Evolutionary conservation across 2,113 vertebrate species (phyloP).

Genomic region (Gracilinanus agilis): DNA sequence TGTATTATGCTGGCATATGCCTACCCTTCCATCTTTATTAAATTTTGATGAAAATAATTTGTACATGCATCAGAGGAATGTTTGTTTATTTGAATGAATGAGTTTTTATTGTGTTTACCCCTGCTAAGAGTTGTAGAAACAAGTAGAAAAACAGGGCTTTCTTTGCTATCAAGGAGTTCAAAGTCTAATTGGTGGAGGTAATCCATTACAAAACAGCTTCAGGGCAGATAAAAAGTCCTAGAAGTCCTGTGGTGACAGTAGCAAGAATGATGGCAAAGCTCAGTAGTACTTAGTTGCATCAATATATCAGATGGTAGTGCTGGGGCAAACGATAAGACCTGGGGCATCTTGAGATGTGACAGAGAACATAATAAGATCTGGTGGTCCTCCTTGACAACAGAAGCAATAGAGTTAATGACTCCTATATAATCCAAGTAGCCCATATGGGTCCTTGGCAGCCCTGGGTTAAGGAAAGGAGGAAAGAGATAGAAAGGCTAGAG

Average conservation of each 20-base stretch:
- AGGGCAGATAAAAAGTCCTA: not conserved
- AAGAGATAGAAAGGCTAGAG: not conserved
- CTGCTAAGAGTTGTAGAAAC: not conserved
- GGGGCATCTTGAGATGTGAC: not conserved
- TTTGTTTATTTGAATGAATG: not conserved
- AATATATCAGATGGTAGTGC: not conserved
- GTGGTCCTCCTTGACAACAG: not conserved
- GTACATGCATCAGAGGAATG: not conserved
- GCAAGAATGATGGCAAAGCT: not conserved
- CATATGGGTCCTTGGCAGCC: not conserved
- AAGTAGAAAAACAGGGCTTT: not conserved
- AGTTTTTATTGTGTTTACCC: not conserved
- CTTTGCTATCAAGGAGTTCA: not conserved
- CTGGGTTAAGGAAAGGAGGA: not conserved
- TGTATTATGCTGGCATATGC: not conserved
- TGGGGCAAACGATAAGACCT: not conserved
- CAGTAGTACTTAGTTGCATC: not conserved
- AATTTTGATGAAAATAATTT: not conserved
- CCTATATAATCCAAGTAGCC: not conserved
- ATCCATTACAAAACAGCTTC: not conserved
- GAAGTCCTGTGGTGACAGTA: not conserved
- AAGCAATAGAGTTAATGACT: not conserved
- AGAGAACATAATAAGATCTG: not conserved
- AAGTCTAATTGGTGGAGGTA: not conserved
- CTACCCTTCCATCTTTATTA: not conserved